Evolutionary conservation across 2,888 invertebrate genomes (phyloP).

Genomic region (Callyntrura sp.): DNA sequence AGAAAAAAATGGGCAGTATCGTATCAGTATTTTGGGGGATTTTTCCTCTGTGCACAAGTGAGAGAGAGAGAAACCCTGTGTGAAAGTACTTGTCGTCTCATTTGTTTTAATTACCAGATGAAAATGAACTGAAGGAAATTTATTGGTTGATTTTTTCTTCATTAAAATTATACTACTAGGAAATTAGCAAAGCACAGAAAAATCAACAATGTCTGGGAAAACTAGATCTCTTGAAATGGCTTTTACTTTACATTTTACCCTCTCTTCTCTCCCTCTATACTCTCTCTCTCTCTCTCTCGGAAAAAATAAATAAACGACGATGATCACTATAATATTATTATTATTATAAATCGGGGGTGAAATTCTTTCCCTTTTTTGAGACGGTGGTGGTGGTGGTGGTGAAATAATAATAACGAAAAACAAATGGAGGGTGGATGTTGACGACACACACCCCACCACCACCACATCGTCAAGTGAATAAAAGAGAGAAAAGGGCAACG

Average conservation of each 20-base stretch:
- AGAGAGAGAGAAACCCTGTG: neutral
- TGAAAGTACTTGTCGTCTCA: conserved; percentile 30
- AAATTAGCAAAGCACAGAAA: conserved; percentile 1
- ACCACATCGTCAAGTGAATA: conserved; percentile 38
- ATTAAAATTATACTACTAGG: conserved; percentile 25
- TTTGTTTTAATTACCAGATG: conserved; percentile 50
- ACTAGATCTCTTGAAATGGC: neutral
- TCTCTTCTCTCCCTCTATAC: no score
- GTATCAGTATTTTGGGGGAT: neutral
- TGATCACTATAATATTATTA: neutral
- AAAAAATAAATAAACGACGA: conserved; percentile 6
- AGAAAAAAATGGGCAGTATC: neutral
- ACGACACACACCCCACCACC: conserved; percentile 17
- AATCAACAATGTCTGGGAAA: neutral
- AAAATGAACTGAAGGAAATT: conserved; percentile 29
- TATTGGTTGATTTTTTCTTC: conserved; percentile 44
- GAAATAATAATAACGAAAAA: conserved; percentile 11
- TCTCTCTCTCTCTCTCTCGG: no score
- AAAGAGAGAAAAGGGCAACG: conserved; percentile 16
- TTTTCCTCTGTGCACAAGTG: no score
- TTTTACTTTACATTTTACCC: no score
- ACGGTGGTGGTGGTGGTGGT: conserved; percentile 1
- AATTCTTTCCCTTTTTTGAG: neutral
- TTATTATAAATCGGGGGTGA: conserved; percentile 47
- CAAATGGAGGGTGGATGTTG: conserved; percentile 47